Conservation (phyloP, 2,113 vertebrate genomes). For the Silurus asotus region DNA sequence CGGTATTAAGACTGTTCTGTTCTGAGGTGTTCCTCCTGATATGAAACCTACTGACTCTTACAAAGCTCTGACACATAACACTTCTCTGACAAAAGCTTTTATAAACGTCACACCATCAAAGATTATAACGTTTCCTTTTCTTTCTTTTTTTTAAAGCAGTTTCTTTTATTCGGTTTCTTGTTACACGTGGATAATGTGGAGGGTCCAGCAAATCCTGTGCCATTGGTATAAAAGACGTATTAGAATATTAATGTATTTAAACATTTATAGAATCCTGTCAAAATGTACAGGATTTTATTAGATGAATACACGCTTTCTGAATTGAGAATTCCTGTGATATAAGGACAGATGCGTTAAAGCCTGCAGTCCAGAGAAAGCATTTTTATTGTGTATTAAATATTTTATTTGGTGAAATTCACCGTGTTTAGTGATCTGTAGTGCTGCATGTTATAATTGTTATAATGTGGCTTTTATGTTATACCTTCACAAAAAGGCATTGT, state of each 20-base stretch:
- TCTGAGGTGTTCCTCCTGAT: background rate
- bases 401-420: background rate
- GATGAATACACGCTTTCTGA: background rate
- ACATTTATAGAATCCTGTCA: background rate
- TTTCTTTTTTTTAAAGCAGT: no score
- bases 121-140: background rate
- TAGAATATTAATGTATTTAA: background rate
- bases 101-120: background rate
- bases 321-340: background rate
- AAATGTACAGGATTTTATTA: no score
- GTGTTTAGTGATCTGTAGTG: background rate
- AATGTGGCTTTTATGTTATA: background rate
- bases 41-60: background rate
- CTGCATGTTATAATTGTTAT: no score
- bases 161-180: background rate
- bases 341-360: background rate
- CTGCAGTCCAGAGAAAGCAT: background rate
- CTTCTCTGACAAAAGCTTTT: background rate
- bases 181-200: background rate
- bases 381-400: background rate
- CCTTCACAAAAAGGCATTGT: background rate
- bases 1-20: background rate
- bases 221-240: background rate
- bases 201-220: background rate
- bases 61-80: background rate